phyloP scores from a whole-genome alignment of 2,797 vertebrate genomes.

The Neopelma chrysocephalum region DNA sequence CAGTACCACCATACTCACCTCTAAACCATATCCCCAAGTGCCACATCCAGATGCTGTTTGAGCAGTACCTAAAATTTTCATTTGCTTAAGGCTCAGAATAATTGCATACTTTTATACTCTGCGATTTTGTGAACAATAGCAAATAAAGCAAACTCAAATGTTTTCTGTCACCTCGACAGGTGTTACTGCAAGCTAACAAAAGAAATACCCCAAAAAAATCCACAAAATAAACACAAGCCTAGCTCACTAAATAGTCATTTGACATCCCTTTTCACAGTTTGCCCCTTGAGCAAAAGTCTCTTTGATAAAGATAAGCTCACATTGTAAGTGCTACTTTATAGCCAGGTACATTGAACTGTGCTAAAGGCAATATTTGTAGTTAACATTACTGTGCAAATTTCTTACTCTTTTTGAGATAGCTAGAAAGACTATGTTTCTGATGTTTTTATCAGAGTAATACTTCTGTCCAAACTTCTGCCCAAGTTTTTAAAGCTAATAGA shows the following conservation, averaged over 20 bases:
- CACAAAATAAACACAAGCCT: slow-evolving; percentile 14
- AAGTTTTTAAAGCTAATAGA: not conserved
- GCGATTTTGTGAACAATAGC: slow-evolving; percentile 19
- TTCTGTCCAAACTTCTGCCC: not conserved
- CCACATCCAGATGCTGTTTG: not conserved
- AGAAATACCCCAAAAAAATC: slow-evolving; percentile 24
- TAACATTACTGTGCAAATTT: slow-evolving; percentile 32
- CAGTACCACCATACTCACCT: too few species aligned
- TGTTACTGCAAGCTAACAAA: slow-evolving; percentile 61
- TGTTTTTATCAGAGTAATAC: not conserved
- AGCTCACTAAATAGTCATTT: slow-evolving; percentile 32
- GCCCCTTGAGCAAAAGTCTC: slow-evolving; percentile 6
- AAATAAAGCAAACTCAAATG: slow-evolving; percentile 49
- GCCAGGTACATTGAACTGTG: not conserved
- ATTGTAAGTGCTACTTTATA: slow-evolving; percentile 26
- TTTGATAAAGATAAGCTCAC: slow-evolving; percentile 22
- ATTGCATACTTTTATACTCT: slow-evolving; percentile 5
- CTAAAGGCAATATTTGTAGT: slow-evolving; percentile 36
- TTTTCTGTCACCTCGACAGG: slow-evolving; percentile 51
- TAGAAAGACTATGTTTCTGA: not conserved
- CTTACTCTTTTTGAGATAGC: not conserved
- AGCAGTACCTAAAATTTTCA: not conserved
- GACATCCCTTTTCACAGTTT: slow-evolving; percentile 22
- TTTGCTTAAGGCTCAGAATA: slow-evolving; percentile 2
- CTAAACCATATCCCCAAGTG: not conserved